Conservation (phyloP, 2,888 invertebrate species). For the Atrina japonica region DNA sequence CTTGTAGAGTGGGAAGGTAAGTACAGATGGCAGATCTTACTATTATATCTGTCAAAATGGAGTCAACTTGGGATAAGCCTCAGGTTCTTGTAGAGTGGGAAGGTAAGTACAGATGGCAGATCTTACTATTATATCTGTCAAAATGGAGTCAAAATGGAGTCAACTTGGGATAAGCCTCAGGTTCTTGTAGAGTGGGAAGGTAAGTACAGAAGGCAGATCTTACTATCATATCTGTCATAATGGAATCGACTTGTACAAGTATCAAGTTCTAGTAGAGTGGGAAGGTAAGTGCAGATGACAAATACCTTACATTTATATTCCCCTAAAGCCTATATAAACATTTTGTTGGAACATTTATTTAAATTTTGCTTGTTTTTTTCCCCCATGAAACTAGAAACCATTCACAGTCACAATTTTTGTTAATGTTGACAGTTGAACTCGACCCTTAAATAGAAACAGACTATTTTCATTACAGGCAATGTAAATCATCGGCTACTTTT, state of each 20-base stretch:
- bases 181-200: conserved; percentile 93
- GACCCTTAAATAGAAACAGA: no score
- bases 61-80: conserved; percentile 99
- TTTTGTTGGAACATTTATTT: no score
- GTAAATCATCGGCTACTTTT: no score
- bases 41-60: conserved; percentile 93
- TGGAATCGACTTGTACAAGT: conserved; percentile 98
- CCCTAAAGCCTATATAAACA: no score
- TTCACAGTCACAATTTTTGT: no score
- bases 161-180: conserved; percentile 98
- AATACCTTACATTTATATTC: no score
- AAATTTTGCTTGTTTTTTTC: no score
- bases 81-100: conserved; percentile 93
- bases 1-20: conserved; percentile 92
- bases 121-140: conserved; percentile 94
- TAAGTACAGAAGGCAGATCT: conserved; percentile 85
- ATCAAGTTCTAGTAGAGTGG: conserved; percentile 82
- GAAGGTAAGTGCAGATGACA: no score
- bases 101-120: conserved; percentile 92
- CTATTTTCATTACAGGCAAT: no score
- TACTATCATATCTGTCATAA: conserved; percentile 94
- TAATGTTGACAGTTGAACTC: no score
- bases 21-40: conserved; percentile 92
- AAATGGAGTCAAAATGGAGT: conserved; percentile 89
- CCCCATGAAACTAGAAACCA: no score